Conservation (phyloP, 2,797 vertebrate genomes). For the Hirundo rustica region DNA sequence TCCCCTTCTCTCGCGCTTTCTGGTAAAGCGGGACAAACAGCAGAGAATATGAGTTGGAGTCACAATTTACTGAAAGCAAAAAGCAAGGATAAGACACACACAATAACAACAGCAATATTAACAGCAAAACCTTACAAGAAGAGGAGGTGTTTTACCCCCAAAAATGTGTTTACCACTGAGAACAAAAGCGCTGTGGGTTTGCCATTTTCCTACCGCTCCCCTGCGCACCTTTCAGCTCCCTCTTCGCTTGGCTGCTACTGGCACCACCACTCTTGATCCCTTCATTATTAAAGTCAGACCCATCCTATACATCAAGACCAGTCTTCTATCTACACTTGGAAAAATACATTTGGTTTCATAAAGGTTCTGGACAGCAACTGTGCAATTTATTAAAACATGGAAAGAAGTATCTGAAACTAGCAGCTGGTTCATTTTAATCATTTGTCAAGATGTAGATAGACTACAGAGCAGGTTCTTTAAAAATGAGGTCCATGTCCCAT, state of each 20-base stretch:
- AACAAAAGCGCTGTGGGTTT: accelerated
- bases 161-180: neutral
- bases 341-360: neutral
- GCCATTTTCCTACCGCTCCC: accelerated
- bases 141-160: neutral
- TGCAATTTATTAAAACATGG: neutral
- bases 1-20: neutral
- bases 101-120: neutral
- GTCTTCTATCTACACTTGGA: neutral
- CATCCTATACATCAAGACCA: neutral
- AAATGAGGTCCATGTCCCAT: accelerated
- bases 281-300: neutral
- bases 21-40: neutral
- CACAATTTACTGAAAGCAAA: neutral
- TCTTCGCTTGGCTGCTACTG: accelerated
- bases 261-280: neutral
- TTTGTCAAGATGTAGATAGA: neutral
- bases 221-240: accelerated
- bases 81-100: accelerated
- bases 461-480: neutral
- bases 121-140: neutral
- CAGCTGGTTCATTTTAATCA: neutral
- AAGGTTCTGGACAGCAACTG: neutral
- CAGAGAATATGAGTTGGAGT: accelerated
- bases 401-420: neutral